A percentile compares a stretch with the other conserved stretches of the same genome.
Conservation (phyloP, 2,888 invertebrate genomes). For the Diarsia mendica region DNA sequence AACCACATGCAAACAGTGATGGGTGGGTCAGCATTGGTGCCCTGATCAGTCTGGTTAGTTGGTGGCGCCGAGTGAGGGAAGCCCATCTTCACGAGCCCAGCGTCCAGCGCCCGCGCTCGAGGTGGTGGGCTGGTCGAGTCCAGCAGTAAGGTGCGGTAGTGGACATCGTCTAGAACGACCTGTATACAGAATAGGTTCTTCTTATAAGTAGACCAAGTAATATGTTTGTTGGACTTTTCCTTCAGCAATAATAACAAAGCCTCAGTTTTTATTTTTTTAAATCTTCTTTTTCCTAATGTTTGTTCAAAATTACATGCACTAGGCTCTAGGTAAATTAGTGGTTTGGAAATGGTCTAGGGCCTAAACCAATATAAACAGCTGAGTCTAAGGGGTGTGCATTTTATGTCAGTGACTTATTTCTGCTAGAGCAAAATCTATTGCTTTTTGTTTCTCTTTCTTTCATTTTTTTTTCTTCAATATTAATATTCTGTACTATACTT, state of each 20-base stretch:
- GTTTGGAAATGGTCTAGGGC: too few species aligned
- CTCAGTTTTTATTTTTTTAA: background rate
- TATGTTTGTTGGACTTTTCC: background rate
- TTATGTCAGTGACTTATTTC: too few species aligned
- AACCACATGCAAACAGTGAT: conserved; percentile 98
- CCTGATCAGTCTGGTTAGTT: conserved; percentile 84
- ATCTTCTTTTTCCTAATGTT: background rate
- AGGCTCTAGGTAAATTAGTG: too few species aligned
- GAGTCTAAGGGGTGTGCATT: too few species aligned
- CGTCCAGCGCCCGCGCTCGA: conserved; percentile 91
- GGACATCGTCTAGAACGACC: conserved; percentile 94
- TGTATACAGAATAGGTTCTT: background rate
- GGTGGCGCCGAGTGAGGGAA: conserved; percentile 95
- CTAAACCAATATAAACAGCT: too few species aligned
- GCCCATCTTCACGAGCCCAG: conserved; percentile 97
- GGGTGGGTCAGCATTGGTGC: conserved; percentile 90
- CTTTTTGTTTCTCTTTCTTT: background rate
- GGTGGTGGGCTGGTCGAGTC: conserved; percentile 91
- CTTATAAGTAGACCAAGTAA: background rate
- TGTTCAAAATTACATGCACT: background rate
- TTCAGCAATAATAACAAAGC: background rate
- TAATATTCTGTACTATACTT: conserved; percentile 54
- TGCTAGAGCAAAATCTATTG: background rate
- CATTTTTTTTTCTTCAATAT: too few species aligned
- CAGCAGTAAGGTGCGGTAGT: conserved; percentile 91